Conservation (phyloP, 2,797 vertebrate species). For the Acipenser oxyrinchus region DNA sequence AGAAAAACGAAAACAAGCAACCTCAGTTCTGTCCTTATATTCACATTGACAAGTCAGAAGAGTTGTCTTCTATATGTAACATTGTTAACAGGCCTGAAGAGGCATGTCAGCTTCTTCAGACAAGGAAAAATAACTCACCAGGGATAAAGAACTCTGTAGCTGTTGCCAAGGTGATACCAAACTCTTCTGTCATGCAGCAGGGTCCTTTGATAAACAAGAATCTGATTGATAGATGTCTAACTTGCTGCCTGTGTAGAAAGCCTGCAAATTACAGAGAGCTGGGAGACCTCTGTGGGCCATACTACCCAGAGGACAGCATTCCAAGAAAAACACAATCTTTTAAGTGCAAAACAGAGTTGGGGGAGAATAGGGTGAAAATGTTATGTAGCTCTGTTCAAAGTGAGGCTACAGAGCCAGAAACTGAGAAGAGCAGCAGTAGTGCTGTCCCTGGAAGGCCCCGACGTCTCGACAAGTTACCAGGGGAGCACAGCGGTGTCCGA, state of each 20-base stretch:
- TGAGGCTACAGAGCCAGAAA: constrained; percentile 33
- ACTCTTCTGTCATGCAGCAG: constrained; percentile 81
- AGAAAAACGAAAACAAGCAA: constrained; percentile 62
- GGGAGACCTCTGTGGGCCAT: constrained; percentile 92
- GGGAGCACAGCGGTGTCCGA: constrained; percentile 51
- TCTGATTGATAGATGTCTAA: constrained; percentile 69
- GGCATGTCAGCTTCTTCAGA: constrained; percentile 57
- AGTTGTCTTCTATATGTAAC: constrained; percentile 76
- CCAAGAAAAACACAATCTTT: constrained; percentile 75
- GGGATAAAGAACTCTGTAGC: constrained; percentile 57
- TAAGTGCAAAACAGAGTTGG: constrained; percentile 38
- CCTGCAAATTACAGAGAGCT: constrained; percentile 91
- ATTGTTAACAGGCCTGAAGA: constrained; percentile 82
- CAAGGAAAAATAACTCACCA: constrained; percentile 52
- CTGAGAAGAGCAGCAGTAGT: constrained; percentile 29
- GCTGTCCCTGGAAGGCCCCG: constrained; percentile 68
- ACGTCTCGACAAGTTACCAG: constrained; percentile 50
- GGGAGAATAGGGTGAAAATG: constrained; percentile 37
- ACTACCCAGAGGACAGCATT: constrained; percentile 82
- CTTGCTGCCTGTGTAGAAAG: constrained; percentile 85
- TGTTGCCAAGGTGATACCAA: constrained; percentile 56
- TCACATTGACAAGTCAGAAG: constrained; percentile 72
- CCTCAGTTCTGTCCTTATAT: constrained; percentile 81
- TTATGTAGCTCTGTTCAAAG: constrained; percentile 28
- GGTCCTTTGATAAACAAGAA: constrained; percentile 79